Conservation (phyloP, 1,140 invertebrate species). For the Euwallacea fornicatus region DNA sequence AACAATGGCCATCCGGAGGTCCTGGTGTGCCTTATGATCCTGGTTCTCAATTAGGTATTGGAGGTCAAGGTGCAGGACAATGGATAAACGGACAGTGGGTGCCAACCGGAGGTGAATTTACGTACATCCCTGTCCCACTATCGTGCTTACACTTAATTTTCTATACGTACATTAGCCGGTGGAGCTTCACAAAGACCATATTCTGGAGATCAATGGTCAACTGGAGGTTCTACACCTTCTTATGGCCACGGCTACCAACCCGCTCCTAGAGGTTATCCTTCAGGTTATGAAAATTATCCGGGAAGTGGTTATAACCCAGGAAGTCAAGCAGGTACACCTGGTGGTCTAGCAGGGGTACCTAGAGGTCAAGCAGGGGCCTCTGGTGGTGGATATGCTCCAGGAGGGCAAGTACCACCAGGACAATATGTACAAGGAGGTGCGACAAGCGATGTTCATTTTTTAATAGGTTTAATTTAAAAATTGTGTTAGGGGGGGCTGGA, state of each 20-base stretch:
- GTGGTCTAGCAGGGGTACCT: neutral
- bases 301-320: slow-evolving; percentile 2
- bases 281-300: neutral
- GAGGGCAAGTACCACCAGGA: slow-evolving; percentile 13
- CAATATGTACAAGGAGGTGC: slow-evolving; percentile 17
- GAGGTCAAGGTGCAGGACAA: slow-evolving; percentile 3
- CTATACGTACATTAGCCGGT: neutral
- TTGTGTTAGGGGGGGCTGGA: neutral
- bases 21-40: too few relatives aligned
- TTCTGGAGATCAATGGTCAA: neutral
- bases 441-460: neutral
- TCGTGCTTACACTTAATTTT: neutral
- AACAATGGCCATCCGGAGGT: too few relatives aligned
- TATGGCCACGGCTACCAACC: neutral
- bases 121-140: neutral
- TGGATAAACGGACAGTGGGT: slow-evolving; percentile 30
- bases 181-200: neutral
- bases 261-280: neutral
- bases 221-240: neutral
- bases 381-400: slow-evolving; percentile 2
- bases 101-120: slow-evolving; percentile 16
- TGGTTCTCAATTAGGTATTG: too few relatives aligned
- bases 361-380: neutral
- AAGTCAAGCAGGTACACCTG: neutral
- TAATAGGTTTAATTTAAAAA: neutral